Percentiles rank a stretch among this genome's conserved stretches.
Conservation (phyloP, 2,888 invertebrate species). For the Dicycla oo region DNA sequence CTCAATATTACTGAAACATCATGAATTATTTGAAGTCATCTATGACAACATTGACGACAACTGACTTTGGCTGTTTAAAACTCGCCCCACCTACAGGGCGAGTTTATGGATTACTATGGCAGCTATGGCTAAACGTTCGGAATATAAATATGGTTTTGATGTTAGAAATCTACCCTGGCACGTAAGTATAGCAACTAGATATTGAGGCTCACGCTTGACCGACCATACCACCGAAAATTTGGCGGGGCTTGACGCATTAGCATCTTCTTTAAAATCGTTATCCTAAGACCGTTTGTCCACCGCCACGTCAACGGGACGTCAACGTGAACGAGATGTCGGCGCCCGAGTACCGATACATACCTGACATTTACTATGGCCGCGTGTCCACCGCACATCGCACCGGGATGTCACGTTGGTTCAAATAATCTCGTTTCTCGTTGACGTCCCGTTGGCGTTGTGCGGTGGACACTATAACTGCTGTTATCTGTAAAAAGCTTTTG, state of each 20-base stretch:
- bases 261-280: neutral
- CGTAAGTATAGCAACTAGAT: neutral
- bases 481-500: neutral
- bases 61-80: neutral
- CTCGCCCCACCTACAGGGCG: too few relatives aligned
- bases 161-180: neutral
- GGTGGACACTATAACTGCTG: too few relatives aligned
- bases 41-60: too few relatives aligned
- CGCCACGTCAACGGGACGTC: too few relatives aligned
- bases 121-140: neutral
- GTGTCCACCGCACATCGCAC: too few relatives aligned
- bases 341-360: too few relatives aligned
- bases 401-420: too few relatives aligned
- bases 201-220: neutral
- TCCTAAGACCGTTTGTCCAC: too few relatives aligned
- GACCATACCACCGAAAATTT: neutral
- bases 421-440: too few relatives aligned
- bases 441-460: too few relatives aligned
- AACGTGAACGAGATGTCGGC: too few relatives aligned
- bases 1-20: neutral
- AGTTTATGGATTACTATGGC: neutral
- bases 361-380: too few relatives aligned
- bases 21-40: neutral
- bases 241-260: neutral
- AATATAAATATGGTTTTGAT: neutral